Conservation (phyloP, 2,888 invertebrate genomes). For the Silvanus unidentatus region DNA sequence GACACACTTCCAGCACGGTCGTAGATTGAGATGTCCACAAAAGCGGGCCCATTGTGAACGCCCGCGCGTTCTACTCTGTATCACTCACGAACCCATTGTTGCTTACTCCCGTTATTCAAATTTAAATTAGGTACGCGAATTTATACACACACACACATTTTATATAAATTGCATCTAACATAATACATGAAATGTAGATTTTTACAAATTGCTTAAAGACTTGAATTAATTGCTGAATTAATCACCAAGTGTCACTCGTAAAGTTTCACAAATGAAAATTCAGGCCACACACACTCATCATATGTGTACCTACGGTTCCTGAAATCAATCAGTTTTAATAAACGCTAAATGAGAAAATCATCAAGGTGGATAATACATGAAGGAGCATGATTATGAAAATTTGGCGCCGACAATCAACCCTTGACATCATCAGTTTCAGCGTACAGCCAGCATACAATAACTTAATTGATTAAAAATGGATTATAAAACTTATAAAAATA, state of each 20-base stretch:
- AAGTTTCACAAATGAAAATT: not conserved
- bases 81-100: conserved; percentile 21
- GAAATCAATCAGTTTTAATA: conserved; percentile 2
- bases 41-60: conserved; percentile 22
- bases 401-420: conserved; percentile 32
- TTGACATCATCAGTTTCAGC: conserved; percentile 30
- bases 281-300: not conserved
- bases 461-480: conserved; percentile 43
- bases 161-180: not conserved
- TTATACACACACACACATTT: conserved; percentile 7
- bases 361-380: no score
- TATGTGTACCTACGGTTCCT: not conserved
- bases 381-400: conserved; percentile 18
- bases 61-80: conserved; percentile 11
- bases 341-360: no score
- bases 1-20: conserved; percentile 34
- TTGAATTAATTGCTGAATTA: conserved; percentile 3
- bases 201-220: conserved; percentile 1
- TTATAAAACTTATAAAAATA: conserved; percentile 41
- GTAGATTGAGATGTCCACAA: conserved; percentile 32
- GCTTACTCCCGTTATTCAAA: conserved; percentile 26
- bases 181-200: not conserved
- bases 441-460: conserved; percentile 31
- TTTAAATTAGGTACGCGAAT: conserved; percentile 29
- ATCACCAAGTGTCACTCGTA: not conserved